phyloP scores from a whole-genome alignment of 2,888 invertebrate genomes.

The Netelia inedita region DNA sequence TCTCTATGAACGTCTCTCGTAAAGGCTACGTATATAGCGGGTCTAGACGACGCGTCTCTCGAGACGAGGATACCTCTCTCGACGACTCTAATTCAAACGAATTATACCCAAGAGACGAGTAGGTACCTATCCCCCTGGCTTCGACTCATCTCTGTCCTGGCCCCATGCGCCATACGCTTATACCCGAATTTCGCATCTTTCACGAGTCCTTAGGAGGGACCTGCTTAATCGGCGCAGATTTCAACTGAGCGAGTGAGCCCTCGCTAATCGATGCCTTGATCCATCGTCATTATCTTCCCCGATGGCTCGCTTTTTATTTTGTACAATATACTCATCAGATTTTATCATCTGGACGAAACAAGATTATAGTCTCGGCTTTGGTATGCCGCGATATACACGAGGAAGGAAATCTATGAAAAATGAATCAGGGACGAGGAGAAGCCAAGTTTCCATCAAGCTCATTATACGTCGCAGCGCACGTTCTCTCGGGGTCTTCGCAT shows the following conservation, averaged over 20 bases:
- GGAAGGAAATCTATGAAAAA: conserved; percentile 79
- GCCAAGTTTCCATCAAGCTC: too few relatives aligned
- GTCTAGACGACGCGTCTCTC: conserved; percentile 29
- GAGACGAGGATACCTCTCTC: conserved; percentile 34
- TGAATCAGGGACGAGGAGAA: conserved; percentile 76
- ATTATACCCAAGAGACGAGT: conserved; percentile 78
- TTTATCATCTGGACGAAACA: too few relatives aligned
- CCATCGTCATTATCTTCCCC: too few relatives aligned
- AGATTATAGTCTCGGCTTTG: too few relatives aligned
- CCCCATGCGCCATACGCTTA: conserved; percentile 19
- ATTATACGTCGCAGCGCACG: too few relatives aligned
- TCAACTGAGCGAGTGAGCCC: too few relatives aligned
- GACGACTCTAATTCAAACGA: conserved; percentile 81
- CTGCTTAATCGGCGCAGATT: too few relatives aligned
- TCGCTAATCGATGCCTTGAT: too few relatives aligned
- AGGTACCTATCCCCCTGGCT: neutral
- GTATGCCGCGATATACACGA: too few relatives aligned
- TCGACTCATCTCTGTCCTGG: neutral
- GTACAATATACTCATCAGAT: too few relatives aligned
- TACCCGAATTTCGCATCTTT: conserved; percentile 68
- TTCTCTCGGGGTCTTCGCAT: neutral
- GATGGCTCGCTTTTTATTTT: too few relatives aligned
- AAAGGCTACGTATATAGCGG: conserved; percentile 55
- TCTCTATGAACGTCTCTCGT: conserved; percentile 73
- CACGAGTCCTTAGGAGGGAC: conserved; percentile 65